A percentile compares a stretch with the other conserved stretches of the same genome.
Conservation (phyloP, 2,113 vertebrate genomes). For the Heterotilapia buettikoferi region DNA sequence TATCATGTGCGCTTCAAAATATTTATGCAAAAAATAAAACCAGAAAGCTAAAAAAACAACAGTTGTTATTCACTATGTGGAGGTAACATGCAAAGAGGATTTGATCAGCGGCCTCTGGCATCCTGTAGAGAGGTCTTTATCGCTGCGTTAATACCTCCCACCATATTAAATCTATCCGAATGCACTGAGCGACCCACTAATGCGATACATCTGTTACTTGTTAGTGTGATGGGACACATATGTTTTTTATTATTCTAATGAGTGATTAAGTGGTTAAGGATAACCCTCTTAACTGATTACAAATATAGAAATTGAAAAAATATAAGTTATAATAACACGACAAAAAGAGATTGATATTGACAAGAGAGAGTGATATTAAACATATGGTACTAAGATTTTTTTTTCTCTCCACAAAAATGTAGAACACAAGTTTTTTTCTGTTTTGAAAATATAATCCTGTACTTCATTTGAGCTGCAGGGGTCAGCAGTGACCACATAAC, state of each 20-base stretch:
- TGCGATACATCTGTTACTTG: conserved; percentile 62
- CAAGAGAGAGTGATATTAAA: background rate
- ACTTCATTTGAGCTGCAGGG: background rate
- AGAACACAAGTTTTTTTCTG: background rate
- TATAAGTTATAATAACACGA: background rate
- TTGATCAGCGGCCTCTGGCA: conserved; percentile 31
- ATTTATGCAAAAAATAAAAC: background rate
- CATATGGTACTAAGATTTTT: background rate
- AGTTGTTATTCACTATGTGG: conserved; percentile 21
- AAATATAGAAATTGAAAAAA: background rate
- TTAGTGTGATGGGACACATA: conserved; percentile 54
- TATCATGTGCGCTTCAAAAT: background rate
- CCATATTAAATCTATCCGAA: conserved; percentile 53
- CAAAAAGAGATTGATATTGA: background rate
- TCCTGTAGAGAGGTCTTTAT: conserved; percentile 25
- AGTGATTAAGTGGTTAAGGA: conserved; percentile 53
- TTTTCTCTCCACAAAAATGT: background rate
- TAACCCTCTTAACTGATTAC: conserved; percentile 67
- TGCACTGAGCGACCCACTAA: conserved; percentile 47
- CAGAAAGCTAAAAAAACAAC: background rate
- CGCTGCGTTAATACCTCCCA: conserved; percentile 36
- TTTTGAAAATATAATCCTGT: background rate
- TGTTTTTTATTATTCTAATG: conserved; percentile 55
- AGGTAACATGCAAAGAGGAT: conserved; percentile 50
- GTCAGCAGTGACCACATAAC: background rate